Base-by-base conservation (phyloP, 2,113 vertebrate genomes). In the Sinosuthora webbiana region DNA sequence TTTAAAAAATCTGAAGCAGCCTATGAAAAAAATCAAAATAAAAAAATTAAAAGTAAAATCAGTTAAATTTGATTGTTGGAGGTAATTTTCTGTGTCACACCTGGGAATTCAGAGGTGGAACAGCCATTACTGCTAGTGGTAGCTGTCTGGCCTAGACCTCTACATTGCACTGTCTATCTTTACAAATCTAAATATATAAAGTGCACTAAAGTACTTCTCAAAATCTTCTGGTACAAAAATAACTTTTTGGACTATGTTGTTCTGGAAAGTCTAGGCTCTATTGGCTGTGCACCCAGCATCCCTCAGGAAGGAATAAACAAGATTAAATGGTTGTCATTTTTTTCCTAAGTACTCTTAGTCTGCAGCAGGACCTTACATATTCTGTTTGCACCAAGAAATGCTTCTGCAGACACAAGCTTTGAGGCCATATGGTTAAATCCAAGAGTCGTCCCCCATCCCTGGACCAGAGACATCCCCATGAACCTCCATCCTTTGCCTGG, bases 11-110 rank as follows among this genome's bases (percentile, higher is more conserved):
- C 33, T 71, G 53, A 92, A 83, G 13, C n/a, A 83, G 45, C 27
- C n/a, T 90, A 83, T 83, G 79, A 82, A 79, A 90, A 90, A 93
- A 60, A 35, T 12, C 0, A 3, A 88, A 76, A 75, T 81, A 24
- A 67, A 68, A 68, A 78, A 97, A 95, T 70, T 96, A 89, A 86
- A 33, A 50, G 39, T 42, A 41, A 45, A 49, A 47, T 27, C 35
- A 25, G 37, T 83, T 90, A 89, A 68, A 49, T 86, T 73, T 89
- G 76, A 60, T 94, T 67, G 44, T 88, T 82, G 75, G 41, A 70
- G 55, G 53, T 93, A 83, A 69, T 94, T 92, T 97, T 95, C 59
- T 78, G 35, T 85, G 30, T 80, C 50, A 47, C 67, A 90, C 57
- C 50, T 41, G 44, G n/a, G 73, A 91, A 94, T 92, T 94, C 94